These are phyloP conservation scores for Drosophila pachea DNA, from an alignment of 1,140 invertebrate species.

Conservation along the genomic window DNA sequence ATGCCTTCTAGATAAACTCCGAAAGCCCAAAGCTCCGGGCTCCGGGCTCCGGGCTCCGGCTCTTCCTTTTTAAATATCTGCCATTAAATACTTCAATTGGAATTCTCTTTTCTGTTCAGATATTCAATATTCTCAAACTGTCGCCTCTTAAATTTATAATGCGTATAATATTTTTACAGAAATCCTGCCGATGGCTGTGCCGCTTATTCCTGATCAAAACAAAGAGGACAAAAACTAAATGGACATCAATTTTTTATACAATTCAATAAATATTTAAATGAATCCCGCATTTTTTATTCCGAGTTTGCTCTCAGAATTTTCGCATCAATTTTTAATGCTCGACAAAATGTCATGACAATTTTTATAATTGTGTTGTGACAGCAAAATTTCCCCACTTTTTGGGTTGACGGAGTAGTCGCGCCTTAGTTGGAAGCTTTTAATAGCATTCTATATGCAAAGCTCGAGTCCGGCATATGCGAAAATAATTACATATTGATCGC, in stretches of 20 bases:
- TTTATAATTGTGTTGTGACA: slow-evolving; percentile 30
- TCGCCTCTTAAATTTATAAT: too few relatives aligned
- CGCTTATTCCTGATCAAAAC: too few relatives aligned
- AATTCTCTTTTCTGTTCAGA: too few relatives aligned
- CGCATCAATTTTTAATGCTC: slow-evolving; percentile 55
- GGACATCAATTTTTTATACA: not conserved
- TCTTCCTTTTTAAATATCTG: too few relatives aligned
- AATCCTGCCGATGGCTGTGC: too few relatives aligned
- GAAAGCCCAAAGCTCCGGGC: too few relatives aligned
- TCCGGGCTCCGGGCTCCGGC: too few relatives aligned
- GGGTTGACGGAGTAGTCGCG: slow-evolving; percentile 1
- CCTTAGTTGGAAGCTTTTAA: slow-evolving; percentile 45
- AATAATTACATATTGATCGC: slow-evolving; percentile 70
- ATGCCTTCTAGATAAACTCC: too few relatives aligned
- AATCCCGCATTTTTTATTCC: not conserved
- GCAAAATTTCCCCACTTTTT: not conserved
- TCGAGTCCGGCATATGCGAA: slow-evolving; percentile 34
- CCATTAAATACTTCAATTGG: too few relatives aligned
- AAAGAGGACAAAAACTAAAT: too few relatives aligned
- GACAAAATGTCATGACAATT: slow-evolving; percentile 53
- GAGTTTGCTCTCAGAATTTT: not conserved
- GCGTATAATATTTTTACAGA: too few relatives aligned
- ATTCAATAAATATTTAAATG: slow-evolving; percentile 21
- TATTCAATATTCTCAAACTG: too few relatives aligned
- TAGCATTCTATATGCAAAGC: slow-evolving; percentile 58